These are phyloP conservation scores for Bombycilla garrulus DNA, from an alignment of 2,113 vertebrate genomes.

Conservation along the genomic window DNA sequence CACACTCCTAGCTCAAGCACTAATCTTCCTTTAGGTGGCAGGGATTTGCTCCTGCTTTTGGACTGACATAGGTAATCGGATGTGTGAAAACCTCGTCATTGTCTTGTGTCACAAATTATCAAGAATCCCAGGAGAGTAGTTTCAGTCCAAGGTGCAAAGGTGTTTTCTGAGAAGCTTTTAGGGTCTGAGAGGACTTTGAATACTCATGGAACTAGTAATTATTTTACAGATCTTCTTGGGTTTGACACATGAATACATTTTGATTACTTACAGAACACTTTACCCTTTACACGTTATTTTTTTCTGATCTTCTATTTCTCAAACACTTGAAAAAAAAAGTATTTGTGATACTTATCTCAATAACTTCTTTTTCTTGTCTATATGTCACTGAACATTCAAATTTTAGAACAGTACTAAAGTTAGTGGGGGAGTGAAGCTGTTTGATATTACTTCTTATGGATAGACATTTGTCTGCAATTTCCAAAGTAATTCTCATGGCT, in stretches of 20 bases:
- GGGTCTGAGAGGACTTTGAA: not conserved
- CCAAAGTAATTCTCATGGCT: not conserved
- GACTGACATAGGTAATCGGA: rapidly evolving
- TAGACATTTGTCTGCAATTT: not conserved
- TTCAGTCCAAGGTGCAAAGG: not conserved
- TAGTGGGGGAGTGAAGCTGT: not conserved
- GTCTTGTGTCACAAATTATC: not conserved
- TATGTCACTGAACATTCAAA: not conserved
- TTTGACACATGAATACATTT: not conserved
- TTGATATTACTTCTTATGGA: not conserved
- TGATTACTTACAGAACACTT: not conserved
- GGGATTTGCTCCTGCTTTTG: not conserved
- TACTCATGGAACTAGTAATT: not conserved
- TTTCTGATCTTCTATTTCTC: not conserved
- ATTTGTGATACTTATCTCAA: not conserved
- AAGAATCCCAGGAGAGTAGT: not conserved
- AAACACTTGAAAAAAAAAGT: not conserved
- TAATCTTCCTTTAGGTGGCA: not conserved
- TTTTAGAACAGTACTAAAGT: not conserved
- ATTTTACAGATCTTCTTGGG: not conserved
- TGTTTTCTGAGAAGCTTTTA: not conserved
- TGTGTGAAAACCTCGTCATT: not conserved
- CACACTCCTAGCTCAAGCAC: not conserved
- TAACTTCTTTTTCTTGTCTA: not conserved
- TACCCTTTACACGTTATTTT: not conserved